A percentile compares a stretch with the other conserved stretches of the same genome.
These are phyloP conservation scores for Gobiocypris rarus DNA, from an alignment of 2,113 vertebrate genomes.

Conservation along the genomic window DNA sequence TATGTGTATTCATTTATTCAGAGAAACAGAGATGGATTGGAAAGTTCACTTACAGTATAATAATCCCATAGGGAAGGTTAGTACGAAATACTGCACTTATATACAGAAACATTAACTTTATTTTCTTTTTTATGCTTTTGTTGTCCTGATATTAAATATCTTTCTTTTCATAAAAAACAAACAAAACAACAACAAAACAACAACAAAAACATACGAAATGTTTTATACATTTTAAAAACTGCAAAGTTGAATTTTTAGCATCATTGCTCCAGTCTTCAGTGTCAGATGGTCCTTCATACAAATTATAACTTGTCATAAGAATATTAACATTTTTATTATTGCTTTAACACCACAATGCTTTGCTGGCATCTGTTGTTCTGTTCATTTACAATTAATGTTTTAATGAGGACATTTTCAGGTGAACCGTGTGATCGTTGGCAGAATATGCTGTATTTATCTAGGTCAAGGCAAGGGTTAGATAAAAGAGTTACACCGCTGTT, in stretches of 20 bases:
- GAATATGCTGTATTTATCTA: constrained; percentile 23
- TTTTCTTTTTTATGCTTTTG: no score
- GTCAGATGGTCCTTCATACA: neutral
- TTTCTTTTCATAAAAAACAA: no score
- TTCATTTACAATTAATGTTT: constrained; percentile 7
- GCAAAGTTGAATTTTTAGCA: no score
- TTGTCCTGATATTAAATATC: no score
- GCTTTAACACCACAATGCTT: neutral
- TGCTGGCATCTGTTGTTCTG: constrained; percentile 51
- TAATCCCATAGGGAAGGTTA: neutral
- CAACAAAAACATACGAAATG: no score
- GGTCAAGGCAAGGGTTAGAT: constrained; percentile 51
- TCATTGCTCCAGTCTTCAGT: no score
- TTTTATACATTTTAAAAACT: no score
- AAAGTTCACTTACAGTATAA: neutral
- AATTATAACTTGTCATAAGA: neutral
- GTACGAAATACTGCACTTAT: neutral
- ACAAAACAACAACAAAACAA: no score
- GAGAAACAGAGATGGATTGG: neutral
- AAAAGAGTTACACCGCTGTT: constrained; percentile 38
- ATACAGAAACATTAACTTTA: neutral
- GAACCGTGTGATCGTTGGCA: neutral
- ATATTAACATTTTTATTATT: neutral
- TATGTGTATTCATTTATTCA: neutral
- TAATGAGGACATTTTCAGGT: neutral